Evolutionary conservation across 2,888 invertebrate species (phyloP), one percentile per base, ranked within the genome.

Genomic region (Tenthredo livida): DNA sequence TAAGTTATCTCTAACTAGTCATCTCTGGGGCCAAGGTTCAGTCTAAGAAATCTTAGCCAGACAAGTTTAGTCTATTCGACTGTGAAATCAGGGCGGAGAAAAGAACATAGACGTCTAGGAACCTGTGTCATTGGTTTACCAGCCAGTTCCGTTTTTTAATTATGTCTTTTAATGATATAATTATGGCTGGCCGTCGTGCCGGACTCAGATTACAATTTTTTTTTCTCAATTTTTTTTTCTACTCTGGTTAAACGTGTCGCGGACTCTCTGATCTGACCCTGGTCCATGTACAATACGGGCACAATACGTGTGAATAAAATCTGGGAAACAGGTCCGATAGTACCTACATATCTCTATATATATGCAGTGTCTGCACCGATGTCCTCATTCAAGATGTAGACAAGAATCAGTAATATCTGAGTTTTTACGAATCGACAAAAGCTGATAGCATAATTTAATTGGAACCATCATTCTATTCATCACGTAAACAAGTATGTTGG

Each of bases 21-120:
- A 10, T 43, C 37, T 43, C 43, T 40, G 4, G 40, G 43, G 40
- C 72, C 21, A 12, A 40, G 43, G 72, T n/a, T 37, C 73, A 40
- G 9, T 73, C 43, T 43, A 43, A 73, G 54, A 54, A 29, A 73
- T 73, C 12, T 77, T 25, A 10, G 33, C 50, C 17, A 33, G 25
- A 77, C 77, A 54, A 77, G 50, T 77, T 77, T n/a, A 12, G 29
- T 47, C 29, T 25, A 77, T 77, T 77, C 29, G 29, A 54, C 33
- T 77, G 50, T 54, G 17, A 50, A 77, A 29, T 77, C 6, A 50
- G 29, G 33, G 77, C 17, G 54, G 9, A 33, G 10, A 17, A 29
- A 50, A 4, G 7, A 33, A 50, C 50, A 10, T 15, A 17, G 15
- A 33, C 33, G 54, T 54, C 17, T 54, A 50, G n/a, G n/a, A 50